Percentiles rank a stretch among this genome's conserved stretches.
Evolutionary conservation across 2,113 vertebrate species (phyloP).

Genomic region (Mus pahari): DNA sequence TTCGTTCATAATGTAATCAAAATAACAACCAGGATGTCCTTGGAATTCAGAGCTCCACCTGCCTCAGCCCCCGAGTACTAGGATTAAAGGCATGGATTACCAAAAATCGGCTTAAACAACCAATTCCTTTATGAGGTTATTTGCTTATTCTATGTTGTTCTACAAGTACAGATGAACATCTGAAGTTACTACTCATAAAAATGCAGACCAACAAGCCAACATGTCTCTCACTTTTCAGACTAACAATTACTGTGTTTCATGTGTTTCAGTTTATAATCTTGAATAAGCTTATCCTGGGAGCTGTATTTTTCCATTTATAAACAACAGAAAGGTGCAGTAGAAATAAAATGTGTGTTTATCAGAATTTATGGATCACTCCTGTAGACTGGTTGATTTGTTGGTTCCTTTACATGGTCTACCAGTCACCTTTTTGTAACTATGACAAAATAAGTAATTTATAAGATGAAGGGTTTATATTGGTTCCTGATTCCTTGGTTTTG

Average conservation of each 20-base stretch:
- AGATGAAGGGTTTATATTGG: neutral
- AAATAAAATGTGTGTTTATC: neutral
- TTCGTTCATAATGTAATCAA: neutral
- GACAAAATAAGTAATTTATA: neutral
- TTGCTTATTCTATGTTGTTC: neutral
- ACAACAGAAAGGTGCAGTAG: neutral
- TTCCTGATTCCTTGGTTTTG: neutral
- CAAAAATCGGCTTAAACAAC: neutral
- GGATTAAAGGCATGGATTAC: neutral
- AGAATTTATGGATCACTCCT: neutral
- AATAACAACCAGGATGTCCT: neutral
- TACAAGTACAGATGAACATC: neutral
- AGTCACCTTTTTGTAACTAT: neutral
- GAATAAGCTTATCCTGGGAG: neutral
- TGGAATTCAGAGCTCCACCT: neutral
- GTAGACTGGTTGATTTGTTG: neutral
- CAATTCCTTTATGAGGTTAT: neutral
- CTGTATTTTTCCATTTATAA: neutral
- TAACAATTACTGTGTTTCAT: neutral
- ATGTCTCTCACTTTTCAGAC: neutral
- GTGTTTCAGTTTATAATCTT: neutral
- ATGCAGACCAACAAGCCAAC: neutral
- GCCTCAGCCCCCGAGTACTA: neutral
- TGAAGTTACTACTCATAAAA: neutral
- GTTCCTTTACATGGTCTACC: neutral